Evolutionary conservation across 2,888 invertebrate genomes (phyloP).

Genomic region (Mermis nigrescens): DNA sequence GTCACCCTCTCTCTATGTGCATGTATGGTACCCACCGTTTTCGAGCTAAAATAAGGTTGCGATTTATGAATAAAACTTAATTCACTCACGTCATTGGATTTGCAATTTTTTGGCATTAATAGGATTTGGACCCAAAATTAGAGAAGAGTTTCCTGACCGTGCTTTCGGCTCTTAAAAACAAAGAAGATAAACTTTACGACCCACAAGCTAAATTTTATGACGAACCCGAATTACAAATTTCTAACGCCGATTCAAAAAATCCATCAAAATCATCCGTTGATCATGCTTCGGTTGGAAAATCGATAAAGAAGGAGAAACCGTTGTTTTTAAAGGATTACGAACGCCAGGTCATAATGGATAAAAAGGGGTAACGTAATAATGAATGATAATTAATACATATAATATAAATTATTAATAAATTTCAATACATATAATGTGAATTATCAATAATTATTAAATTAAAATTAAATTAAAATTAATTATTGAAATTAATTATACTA

Average conservation of each 20-base stretch:
- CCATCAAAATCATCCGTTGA: not conserved
- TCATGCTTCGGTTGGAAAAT: slow-evolving; percentile 27
- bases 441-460: too few species aligned
- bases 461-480: too few species aligned
- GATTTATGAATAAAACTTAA: too few species aligned
- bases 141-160: slow-evolving; percentile 63
- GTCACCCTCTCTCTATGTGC: too few species aligned
- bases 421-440: too few species aligned
- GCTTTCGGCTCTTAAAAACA: slow-evolving; percentile 59
- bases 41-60: too few species aligned
- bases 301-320: slow-evolving; percentile 40
- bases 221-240: slow-evolving; percentile 17
- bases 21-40: too few species aligned
- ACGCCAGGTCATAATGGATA: slow-evolving; percentile 50
- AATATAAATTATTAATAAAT: too few species aligned
- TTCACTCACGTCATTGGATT: too few species aligned
- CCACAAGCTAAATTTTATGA: slow-evolving; percentile 47
- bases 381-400: not conserved
- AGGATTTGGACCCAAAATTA: slow-evolving; percentile 46
- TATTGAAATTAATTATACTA: too few species aligned
- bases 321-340: slow-evolving; percentile 59
- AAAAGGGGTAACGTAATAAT: slow-evolving; percentile 40
- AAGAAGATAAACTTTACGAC: slow-evolving; percentile 73
- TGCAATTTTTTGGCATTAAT: too few species aligned
- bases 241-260: not conserved